Evolutionary conservation across 2,888 invertebrate species (phyloP).

Genomic region (Cremastinae sp.): DNA sequence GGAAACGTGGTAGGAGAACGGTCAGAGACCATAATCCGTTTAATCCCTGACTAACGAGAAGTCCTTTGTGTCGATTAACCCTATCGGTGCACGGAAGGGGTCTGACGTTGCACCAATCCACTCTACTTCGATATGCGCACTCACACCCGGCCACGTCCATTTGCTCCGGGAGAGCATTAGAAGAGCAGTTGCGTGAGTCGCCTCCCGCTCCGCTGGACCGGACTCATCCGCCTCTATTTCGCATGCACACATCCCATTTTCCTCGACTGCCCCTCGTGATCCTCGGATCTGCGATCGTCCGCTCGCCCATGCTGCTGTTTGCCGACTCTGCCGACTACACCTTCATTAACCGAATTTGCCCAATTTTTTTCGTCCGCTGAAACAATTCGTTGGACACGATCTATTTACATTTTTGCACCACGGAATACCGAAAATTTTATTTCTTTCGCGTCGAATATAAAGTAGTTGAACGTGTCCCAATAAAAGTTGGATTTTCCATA

Average conservation of each 20-base stretch:
- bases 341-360: too few relatives aligned
- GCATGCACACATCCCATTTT: slow-evolving; percentile 11
- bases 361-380: too few relatives aligned
- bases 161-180: neutral
- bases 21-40: slow-evolving; percentile 73
- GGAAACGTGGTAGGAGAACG: slow-evolving; percentile 21
- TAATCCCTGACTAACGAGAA: slow-evolving; percentile 76
- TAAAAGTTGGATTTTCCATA: too few relatives aligned
- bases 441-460: too few relatives aligned
- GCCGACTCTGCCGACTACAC: neutral
- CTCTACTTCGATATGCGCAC: slow-evolving; percentile 21
- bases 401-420: too few relatives aligned
- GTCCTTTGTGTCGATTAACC: slow-evolving; percentile 69
- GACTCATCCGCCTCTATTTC: slow-evolving; percentile 34
- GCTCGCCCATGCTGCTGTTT: neutral
- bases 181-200: slow-evolving; percentile 35
- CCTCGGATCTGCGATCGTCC: slow-evolving; percentile 12
- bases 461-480: too few relatives aligned
- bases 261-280: slow-evolving; percentile 25
- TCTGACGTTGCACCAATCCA: slow-evolving; percentile 48
- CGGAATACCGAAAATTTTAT: too few relatives aligned
- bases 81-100: slow-evolving; percentile 53
- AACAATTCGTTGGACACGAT: too few relatives aligned
- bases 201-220: slow-evolving; percentile 30
- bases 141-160: slow-evolving; percentile 11